Evolutionary conservation across 2,888 invertebrate species (phyloP), one percentile per base, ranked within the genome.

Genomic region (Diarsia rubi): DNA sequence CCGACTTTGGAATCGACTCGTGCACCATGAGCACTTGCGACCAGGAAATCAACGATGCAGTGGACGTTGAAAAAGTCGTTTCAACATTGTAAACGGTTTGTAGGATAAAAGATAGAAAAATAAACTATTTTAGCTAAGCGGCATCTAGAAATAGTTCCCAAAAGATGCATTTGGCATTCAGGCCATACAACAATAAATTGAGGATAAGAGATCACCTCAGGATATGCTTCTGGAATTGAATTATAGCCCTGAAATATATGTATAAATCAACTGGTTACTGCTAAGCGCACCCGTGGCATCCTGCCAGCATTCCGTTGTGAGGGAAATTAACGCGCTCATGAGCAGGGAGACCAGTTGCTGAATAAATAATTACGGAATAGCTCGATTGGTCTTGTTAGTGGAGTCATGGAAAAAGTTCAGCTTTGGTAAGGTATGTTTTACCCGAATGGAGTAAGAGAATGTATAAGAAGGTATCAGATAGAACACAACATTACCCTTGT

Each of bases 261-360:
- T 54, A 77, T 80, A 78, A 82, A 78, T 77, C 82, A 59, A 44
- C 14, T 14, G 21, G 37, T 24, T 77, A 42, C 66, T 47, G 24
- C 47, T 60, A 82, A 76, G 62, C 64, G 52, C 8, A 44, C 31
- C 64, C 37, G 19, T 80, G 80, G 82, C 66, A 37, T 27, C 12
- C 27, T 60, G 80, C 80, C 80, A 80, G 60, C n/a, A 37, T n/a
- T 3, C 27, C 11, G 19, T 59, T 77, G 44, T 63, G n/a, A 68
- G 64, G 64, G 44, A 47, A 64, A 82, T 82, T 52, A 68, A 64
- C 59, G 70, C n/a, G 47, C 19, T 31, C 62, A 9, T 42, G 66
- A 24, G 24, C 67, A 54, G 37, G 16, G 44, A 5, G 6, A 71
- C 78, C n/a, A 77, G 81, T 78, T 78, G 65, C 60, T 54, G 60